Percentiles rank a stretch among this genome's conserved stretches.
Evolutionary conservation across 1,140 invertebrate genomes (phyloP).

Genomic region (Saccostrea cuccullata): DNA sequence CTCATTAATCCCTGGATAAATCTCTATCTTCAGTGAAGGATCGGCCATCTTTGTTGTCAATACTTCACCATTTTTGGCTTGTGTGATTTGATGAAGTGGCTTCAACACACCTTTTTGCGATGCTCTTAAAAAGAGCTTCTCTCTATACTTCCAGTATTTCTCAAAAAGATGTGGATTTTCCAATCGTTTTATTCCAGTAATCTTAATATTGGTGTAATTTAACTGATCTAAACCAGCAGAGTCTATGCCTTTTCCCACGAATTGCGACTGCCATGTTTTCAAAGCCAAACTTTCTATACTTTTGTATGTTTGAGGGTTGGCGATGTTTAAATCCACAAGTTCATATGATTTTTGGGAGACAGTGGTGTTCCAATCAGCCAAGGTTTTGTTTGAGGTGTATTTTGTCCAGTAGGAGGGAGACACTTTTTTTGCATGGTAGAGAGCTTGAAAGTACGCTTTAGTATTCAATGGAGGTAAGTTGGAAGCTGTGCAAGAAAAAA

Average conservation of each 20-base stretch:
- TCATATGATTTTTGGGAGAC: not conserved
- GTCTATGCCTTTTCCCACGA: conserved; percentile 59
- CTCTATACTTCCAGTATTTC: conserved; percentile 52
- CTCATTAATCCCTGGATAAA: conserved; percentile 40
- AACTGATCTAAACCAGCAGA: conserved; percentile 46
- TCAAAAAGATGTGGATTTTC: conserved; percentile 61
- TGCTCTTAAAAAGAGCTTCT: not conserved
- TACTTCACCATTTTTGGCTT: not conserved
- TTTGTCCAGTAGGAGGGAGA: conserved; percentile 46
- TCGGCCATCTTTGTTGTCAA: not conserved
- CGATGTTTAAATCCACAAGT: not conserved
- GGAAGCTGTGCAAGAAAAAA: not conserved
- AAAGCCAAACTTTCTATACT: conserved; percentile 47
- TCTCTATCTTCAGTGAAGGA: conserved; percentile 4
- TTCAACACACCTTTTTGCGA: not conserved
- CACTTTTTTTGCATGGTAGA: not conserved
- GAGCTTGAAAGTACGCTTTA: conserved; percentile 1
- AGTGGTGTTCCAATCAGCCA: conserved; percentile 40
- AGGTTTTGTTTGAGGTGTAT: conserved; percentile 11
- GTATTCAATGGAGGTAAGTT: not conserved
- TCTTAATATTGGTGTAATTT: conserved; percentile 49
- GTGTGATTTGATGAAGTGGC: not conserved
- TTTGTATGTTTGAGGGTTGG: not conserved
- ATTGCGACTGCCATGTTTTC: conserved; percentile 52
- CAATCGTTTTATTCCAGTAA: conserved; percentile 58